phyloP scores from a whole-genome alignment of 2,797 vertebrate genomes.

The Siniperca scherzeri region DNA sequence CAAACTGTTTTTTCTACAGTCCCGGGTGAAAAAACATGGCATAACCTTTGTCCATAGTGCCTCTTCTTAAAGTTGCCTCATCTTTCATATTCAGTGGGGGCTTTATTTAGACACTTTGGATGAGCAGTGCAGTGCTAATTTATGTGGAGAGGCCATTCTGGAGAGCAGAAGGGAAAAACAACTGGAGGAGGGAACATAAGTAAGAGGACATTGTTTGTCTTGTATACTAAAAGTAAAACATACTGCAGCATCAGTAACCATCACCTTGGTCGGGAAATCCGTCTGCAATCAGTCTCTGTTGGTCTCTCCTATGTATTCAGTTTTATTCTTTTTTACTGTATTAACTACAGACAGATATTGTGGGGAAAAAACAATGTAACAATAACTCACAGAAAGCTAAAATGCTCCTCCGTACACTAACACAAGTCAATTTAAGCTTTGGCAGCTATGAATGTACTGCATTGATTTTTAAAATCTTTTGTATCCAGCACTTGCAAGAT shows the following conservation, averaged over 20 bases:
- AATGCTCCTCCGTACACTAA: background rate
- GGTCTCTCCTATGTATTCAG: background rate
- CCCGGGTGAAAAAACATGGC: background rate
- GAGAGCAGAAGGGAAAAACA: constrained; percentile 5
- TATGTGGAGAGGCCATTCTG: constrained; percentile 14
- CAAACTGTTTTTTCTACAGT: background rate
- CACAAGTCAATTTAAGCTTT: constrained; percentile 8
- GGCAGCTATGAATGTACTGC: background rate
- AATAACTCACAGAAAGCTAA: background rate
- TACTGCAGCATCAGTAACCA: constrained; percentile 1
- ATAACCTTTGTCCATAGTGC: constrained; percentile 25
- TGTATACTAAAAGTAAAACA: constrained; percentile 6
- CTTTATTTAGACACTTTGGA: constrained; percentile 25
- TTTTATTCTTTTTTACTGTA: background rate
- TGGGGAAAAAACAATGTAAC: background rate
- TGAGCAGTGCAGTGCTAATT: constrained; percentile 15
- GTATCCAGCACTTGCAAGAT: background rate
- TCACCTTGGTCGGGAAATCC: constrained; percentile 1
- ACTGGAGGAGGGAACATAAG: background rate
- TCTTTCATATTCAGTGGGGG: constrained; percentile 38
- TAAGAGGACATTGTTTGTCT: constrained; percentile 10
- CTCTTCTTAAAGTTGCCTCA: constrained; percentile 28
- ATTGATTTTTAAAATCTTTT: constrained; percentile 5
- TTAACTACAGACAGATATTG: background rate
- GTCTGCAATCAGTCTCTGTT: constrained; percentile 2